Conservation (phyloP, 30 jellyfish, hydroid and myxozoan genomes). For the Chrysaora quinquecirrha region DNA sequence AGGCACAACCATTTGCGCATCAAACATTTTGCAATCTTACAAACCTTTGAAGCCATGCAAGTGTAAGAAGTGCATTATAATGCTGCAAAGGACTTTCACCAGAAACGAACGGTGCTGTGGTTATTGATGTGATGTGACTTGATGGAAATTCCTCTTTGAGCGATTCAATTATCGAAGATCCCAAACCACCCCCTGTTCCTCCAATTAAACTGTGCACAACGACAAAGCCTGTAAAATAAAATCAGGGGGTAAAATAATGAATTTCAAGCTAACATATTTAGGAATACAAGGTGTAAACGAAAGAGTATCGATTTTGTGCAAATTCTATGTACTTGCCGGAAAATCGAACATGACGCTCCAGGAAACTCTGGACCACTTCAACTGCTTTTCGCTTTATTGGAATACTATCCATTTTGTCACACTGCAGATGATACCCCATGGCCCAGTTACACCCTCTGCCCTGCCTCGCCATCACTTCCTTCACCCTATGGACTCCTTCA, state of each 20-base stretch:
- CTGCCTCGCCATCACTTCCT: constrained; percentile 20
- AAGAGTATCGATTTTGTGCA: too few species aligned
- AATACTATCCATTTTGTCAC: constrained; percentile 7
- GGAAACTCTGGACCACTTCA: constrained; percentile 8
- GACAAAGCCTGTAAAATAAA: constrained; percentile 18
- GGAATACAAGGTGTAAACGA: not conserved
- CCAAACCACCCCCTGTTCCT: constrained; percentile 75
- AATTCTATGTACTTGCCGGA: constrained; percentile 9
- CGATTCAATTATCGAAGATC: constrained; percentile 39
- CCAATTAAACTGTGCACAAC: constrained; percentile 65
- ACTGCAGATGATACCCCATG: constrained; percentile 53
- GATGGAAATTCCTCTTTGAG: constrained; percentile 46
- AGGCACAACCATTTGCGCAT: too few species aligned
- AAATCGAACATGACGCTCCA: not conserved
- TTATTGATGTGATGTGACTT: constrained; percentile 38
- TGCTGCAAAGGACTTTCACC: constrained; percentile 76
- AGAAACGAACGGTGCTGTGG: constrained; percentile 51
- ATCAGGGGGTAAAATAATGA: not conserved
- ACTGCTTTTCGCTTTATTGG: constrained; percentile 21
- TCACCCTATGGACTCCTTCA: not conserved
- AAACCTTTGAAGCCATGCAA: constrained; percentile 68
- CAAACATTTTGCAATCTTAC: too few species aligned
- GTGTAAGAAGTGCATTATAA: constrained; percentile 58
- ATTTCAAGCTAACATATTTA: too few species aligned
- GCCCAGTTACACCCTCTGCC: constrained; percentile 75